Conservation (phyloP, 2,797 vertebrate species). For the Serranus cabrilla region DNA sequence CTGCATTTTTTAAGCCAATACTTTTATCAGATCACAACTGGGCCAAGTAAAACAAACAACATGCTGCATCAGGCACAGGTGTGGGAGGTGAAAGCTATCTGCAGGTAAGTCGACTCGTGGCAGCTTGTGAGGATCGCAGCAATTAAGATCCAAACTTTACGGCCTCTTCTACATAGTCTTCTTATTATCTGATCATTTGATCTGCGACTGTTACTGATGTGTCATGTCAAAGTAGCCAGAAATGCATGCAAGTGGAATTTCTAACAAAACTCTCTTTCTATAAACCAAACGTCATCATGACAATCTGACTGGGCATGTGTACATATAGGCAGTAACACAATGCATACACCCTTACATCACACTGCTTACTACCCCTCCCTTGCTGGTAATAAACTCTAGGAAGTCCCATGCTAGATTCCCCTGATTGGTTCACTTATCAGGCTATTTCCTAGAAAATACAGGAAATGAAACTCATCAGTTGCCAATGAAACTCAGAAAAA, state of each 20-base stretch:
- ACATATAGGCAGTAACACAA: not conserved
- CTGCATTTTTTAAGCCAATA: too few species aligned
- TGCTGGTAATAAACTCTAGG: conserved; percentile 36
- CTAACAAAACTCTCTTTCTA: not conserved
- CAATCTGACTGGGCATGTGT: not conserved
- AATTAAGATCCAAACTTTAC: too few species aligned
- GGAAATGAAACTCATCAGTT: conserved; percentile 36
- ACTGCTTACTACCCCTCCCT: conserved; percentile 3
- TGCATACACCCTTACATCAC: not conserved
- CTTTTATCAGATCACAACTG: too few species aligned
- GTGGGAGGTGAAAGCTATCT: too few species aligned
- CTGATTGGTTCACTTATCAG: conserved; percentile 5
- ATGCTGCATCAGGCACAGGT: too few species aligned
- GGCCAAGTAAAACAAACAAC: too few species aligned
- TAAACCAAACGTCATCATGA: not conserved
- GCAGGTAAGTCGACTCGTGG: too few species aligned
- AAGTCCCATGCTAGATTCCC: conserved; percentile 14
- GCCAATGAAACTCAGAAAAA: conserved; percentile 9
- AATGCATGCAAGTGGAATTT: not conserved
- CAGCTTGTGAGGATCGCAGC: too few species aligned
- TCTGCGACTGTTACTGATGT: not conserved
- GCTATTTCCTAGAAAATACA: conserved; percentile 67
- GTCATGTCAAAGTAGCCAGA: not conserved
- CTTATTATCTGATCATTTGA: not conserved
- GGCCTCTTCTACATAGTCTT: not conserved